Conservation (phyloP, 1,140 invertebrate species). For the Drosophila parabipectinata region DNA sequence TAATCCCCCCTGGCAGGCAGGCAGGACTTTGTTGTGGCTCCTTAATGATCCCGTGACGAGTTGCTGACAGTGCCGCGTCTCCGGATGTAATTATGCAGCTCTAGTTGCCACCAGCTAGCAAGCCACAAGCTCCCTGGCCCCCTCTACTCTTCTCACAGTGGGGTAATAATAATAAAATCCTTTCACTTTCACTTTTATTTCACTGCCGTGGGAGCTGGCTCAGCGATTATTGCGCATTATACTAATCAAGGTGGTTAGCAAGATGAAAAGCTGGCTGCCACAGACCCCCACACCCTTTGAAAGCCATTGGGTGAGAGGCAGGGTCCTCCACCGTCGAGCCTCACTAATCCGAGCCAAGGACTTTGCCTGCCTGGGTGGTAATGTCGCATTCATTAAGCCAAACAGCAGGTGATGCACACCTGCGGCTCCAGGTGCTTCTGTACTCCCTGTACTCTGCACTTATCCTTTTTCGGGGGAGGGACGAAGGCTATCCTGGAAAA, state of each 20-base stretch:
- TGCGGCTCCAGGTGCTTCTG: slow-evolving; percentile 35
- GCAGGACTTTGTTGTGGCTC: slow-evolving; percentile 17
- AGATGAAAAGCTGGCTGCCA: slow-evolving; percentile 15
- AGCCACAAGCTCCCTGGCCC: background rate
- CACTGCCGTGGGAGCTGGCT: slow-evolving; percentile 31
- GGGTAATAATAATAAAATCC: slow-evolving; percentile 58
- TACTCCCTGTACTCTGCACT: background rate
- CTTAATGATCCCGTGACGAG: slow-evolving; percentile 21
- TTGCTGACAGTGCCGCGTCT: slow-evolving; percentile 46
- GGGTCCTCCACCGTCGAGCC: background rate
- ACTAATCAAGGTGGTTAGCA: slow-evolving; percentile 58
- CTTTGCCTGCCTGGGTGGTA: slow-evolving; percentile 23
- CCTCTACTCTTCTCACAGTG: background rate
- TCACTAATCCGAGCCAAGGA: slow-evolving; percentile 48
- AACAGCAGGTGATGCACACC: slow-evolving; percentile 75
- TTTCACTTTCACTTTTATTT: slow-evolving; percentile 50
- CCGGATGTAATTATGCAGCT: slow-evolving; percentile 58
- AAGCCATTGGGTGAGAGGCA: background rate
- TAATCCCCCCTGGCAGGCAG: background rate
- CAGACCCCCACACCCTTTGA: background rate
- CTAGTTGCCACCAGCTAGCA: slow-evolving; percentile 6
- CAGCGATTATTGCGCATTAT: slow-evolving; percentile 63
- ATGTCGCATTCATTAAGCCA: slow-evolving; percentile 78
- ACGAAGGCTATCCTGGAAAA: slow-evolving; percentile 10
- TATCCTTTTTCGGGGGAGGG: slow-evolving; percentile 7